Conservation (phyloP, 2,113 vertebrate genomes). For the Mustela nigripes region DNA sequence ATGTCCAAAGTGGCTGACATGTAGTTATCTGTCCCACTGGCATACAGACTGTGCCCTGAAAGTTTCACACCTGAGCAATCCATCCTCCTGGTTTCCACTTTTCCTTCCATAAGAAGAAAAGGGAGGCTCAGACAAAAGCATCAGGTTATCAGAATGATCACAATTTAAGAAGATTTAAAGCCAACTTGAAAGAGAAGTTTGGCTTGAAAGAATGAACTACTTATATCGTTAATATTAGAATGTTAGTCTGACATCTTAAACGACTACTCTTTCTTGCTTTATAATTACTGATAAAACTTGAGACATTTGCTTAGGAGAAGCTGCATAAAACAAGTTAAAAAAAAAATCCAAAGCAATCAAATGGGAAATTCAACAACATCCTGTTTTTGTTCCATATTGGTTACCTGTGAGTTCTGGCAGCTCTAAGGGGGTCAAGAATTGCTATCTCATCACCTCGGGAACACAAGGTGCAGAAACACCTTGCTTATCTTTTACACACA, state of each 20-base stretch:
- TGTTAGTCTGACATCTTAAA: background rate
- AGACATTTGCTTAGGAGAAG: background rate
- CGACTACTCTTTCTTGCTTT: background rate
- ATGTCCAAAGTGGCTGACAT: background rate
- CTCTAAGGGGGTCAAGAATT: background rate
- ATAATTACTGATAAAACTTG: background rate
- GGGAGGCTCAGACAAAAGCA: background rate
- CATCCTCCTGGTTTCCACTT: background rate
- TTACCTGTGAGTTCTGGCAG: conserved; percentile 24
- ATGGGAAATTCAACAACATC: background rate
- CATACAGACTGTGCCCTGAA: background rate
- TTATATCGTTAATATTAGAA: background rate
- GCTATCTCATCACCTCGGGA: background rate
- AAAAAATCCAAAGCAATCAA: background rate
- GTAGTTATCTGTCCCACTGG: background rate
- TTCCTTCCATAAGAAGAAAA: background rate
- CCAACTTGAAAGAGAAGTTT: background rate
- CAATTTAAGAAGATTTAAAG: background rate
- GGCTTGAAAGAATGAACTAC: background rate
- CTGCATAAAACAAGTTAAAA: background rate
- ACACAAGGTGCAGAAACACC: background rate
- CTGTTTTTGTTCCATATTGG: background rate
- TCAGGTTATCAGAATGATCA: background rate
- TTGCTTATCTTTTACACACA: background rate
- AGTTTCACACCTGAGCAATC: background rate